Base-by-base conservation (phyloP, 2,888 invertebrate genomes). In the Himalopsyche kuldschensis region DNA sequence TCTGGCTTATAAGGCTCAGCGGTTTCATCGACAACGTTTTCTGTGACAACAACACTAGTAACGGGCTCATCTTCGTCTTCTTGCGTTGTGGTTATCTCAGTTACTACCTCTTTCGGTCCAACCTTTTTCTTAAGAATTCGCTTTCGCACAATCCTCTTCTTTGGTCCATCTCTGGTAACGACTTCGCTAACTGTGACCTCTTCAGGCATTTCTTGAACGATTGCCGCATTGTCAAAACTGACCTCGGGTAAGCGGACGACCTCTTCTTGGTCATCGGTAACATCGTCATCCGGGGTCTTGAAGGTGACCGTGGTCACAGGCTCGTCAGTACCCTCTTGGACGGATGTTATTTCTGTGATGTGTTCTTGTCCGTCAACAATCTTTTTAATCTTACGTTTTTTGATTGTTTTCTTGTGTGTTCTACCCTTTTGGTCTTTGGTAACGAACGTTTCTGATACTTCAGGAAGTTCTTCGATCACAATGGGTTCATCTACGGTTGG, bases 111-210 rank as follows among this genome's bases (percentile, higher is more conserved):
- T 31, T 88, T 86, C 27, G 48, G 69, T 8, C 88, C 88, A 63
- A 87, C 88, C 80, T 86, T 87, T 86, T 87, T 89, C 84, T 88
- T 88, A 10, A 87, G 87, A 0, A 87, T 86, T 8, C 88, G 85
- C 84, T 88, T 88, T 78, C 87, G 89, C n/a, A 87, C 87, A 15
- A 87, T 88, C 78, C 87, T 88, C 85, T 89, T 90, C 81, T 88
- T 89, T 0, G 90, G 89, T 84, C 87, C 87, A 30, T 89, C 90
- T 17, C 90, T 87, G 47, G 90, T 88, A 80, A 87, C 47, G 15
- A 88, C 84, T 86, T 87, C 86, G 83, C 88, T 86, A n/a, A 88
- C 82, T 6, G 82, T 89, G 15, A 87, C 86, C 85, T 90, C 89
- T 82, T 90, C 89, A 27, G 81, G 80, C 86, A 85, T 81, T 87